These are phyloP conservation scores for Rhinophrynus dorsalis DNA, from an alignment of 2,797 vertebrate genomes.

Conservation along the genomic window DNA sequence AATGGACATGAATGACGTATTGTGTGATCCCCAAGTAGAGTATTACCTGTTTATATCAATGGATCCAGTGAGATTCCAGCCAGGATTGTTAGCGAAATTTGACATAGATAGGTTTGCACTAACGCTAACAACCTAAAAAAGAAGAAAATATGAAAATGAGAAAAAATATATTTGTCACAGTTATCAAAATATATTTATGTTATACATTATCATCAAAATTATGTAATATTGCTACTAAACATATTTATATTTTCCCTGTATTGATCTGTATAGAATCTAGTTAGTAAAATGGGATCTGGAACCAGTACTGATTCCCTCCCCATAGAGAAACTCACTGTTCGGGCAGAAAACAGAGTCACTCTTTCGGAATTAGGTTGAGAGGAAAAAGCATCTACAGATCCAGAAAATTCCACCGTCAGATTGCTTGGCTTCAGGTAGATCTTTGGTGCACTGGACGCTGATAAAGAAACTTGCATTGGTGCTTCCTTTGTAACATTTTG, in stretches of 20 bases:
- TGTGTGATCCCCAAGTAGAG: no score
- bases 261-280: no score
- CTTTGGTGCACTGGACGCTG: neutral
- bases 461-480: neutral
- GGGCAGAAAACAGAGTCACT: neutral
- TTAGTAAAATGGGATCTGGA: no score
- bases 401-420: neutral
- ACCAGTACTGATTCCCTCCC: no score
- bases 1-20: no score
- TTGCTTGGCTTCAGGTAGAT: neutral
- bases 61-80: constrained; percentile 22
- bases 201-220: no score
- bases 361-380: neutral
- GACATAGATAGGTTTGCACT: neutral
- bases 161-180: neutral
- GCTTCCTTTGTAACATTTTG: neutral
- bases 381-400: neutral
- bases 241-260: no score
- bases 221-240: no score
- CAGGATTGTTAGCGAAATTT: neutral
- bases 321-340: constrained; percentile 1
- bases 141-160: neutral
- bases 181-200: neutral
- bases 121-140: neutral
- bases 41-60: neutral